Evolutionary conservation across 2,113 vertebrate genomes (phyloP).

Genomic region (Polypterus senegalus): DNA sequence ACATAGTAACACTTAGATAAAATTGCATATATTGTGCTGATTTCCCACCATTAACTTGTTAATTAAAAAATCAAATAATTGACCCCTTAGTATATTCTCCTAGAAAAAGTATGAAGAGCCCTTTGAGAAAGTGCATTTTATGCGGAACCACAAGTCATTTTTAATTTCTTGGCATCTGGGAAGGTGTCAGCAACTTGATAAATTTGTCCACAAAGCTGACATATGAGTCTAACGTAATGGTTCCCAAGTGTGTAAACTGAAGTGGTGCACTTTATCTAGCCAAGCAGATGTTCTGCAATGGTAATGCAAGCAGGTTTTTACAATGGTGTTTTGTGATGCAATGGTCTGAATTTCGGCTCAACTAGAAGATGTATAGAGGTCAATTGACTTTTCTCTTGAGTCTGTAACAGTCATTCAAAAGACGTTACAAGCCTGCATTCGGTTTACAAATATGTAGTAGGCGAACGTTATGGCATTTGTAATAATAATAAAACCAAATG

Average conservation of each 20-base stretch:
- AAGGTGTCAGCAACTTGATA: slow-evolving; percentile 45
- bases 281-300: slow-evolving; percentile 47
- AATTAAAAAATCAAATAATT: no score
- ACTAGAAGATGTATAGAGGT: slow-evolving; percentile 33
- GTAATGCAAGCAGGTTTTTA: slow-evolving; percentile 21
- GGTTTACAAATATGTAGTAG: no score
- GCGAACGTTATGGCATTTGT: no score
- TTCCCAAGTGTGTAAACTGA: slow-evolving; percentile 37
- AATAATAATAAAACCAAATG: no score
- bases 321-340: slow-evolving; percentile 34
- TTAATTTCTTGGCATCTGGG: slow-evolving; percentile 48
- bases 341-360: slow-evolving; percentile 36
- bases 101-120: slow-evolving; percentile 9
- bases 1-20: no score
- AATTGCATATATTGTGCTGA: no score
- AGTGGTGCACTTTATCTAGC: slow-evolving; percentile 34
- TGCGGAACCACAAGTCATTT: slow-evolving; percentile 38
- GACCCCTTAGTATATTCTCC: no score
- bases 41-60: no score
- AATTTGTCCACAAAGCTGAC: slow-evolving; percentile 44
- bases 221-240: slow-evolving; percentile 39
- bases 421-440: no score
- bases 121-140: slow-evolving; percentile 23
- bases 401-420: no score
- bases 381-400: slow-evolving; percentile 28